Evolutionary conservation across 2,888 invertebrate genomes (phyloP), one percentile per base, ranked within the genome.

Genomic region (Meta bourneti): DNA sequence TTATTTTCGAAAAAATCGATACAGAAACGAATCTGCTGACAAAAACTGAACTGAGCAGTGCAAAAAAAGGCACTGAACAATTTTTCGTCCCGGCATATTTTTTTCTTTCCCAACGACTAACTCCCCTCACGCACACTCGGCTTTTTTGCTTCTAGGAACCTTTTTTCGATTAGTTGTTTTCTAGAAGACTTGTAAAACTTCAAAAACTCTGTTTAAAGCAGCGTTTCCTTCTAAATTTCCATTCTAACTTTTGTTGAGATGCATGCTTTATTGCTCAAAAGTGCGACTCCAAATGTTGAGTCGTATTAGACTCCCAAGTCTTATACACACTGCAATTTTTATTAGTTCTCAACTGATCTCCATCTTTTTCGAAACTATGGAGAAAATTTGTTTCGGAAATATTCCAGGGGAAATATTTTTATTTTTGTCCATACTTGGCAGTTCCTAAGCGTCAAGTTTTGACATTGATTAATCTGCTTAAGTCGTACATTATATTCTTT

Each of bases 11-110:
- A 20, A 79, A 85, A 85, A 90, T 90, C 90, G 72, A 90, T 90
- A 78, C 74, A 20, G 69, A 84, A 83, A 90, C 74, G 79, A 90
- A 84, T 84, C 75, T 84, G 84, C 90, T 90, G 90, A 90, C 84
- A 84, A 90, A 84, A 83, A 79, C 84, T 51, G 51, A 74, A 48
- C 71, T 72, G 52, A 71, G 72, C 34, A 69, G 61, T 34, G 79
- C 48, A 79, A 20, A 79, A 82, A 72, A 72, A 72, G 78, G 72
- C 52, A 52, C 70, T 85, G 72, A 72, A 80, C 69, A 19, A 84
- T 79, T 84, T 89, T 79, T 89, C 75, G 19, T 78, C 71, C 70
- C 84, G 70, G 83, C 83, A 89, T 61, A 48, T 84, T 70, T 85
- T 78, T 77, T 79, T 79, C 13, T 84, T n/a, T 75, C 34, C 74